Base-by-base conservation (phyloP, 2,888 invertebrate species). In the Agrenia bidenticulata region DNA sequence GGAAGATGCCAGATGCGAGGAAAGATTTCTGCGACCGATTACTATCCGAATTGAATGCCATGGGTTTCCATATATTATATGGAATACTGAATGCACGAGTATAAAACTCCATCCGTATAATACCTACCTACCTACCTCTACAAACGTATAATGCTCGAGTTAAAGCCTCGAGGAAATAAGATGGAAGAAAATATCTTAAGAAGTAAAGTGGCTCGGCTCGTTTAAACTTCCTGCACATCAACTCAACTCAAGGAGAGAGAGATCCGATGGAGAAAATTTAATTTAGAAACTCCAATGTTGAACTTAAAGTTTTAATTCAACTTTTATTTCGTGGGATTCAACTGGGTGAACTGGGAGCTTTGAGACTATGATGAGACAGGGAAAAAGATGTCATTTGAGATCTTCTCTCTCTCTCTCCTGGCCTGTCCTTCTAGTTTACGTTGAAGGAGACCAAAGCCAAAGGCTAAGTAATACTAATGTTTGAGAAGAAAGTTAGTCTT, bases 1-100 rank as follows among this genome's bases (percentile, higher is more conserved):
- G 57, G 62, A 71, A 72, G 70, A 75, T 72, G 69, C 72, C 73
- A 75, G 75, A 75, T 75, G 75, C 58, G 71, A 73, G 71, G 73
- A 73, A 70, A 75, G 73, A 75, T 75, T 73, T 73, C 71, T 66
- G 61, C 67, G 57, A 54, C 62, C 68, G 73, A 75, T 75, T 75
- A 73, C 69, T 56, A 50, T 61, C 56, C 63, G 63, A 55, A 55
- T 55, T 55, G 55, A 55, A 55, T 55, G 7, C 55, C 32, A 5
- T 27, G n/a, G n/a, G n/a, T n/a, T n/a, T n/a, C n/a, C n/a, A n/a
- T n/a, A n/a, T n/a, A n/a, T n/a, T 21, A 49, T n/a, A n/a, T n/a
- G n/a, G n/a, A n/a, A n/a, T n/a, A n/a, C n/a, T n/a, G n/a, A n/a
- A n/a, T n/a, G n/a, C n/a, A n/a, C n/a, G n/a, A n/a, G n/a, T n/a